phyloP scores from a whole-genome alignment of 2,113 vertebrate species.

The Thomomys bottae region DNA sequence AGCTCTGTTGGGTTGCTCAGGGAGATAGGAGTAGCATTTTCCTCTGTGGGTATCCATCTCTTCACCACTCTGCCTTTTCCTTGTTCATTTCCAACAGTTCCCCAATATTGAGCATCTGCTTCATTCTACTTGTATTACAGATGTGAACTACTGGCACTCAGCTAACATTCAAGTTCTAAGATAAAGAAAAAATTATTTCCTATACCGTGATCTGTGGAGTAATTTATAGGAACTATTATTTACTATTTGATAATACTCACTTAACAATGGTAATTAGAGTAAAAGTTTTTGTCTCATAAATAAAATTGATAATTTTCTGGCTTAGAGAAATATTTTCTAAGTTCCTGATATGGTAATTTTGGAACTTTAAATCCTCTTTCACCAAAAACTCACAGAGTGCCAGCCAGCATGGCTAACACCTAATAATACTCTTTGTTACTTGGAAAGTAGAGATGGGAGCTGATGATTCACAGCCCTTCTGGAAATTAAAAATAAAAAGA shows the following conservation, averaged over 20 bases:
- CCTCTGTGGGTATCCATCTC: neutral
- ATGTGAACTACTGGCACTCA: too few species aligned
- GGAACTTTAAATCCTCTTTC: neutral
- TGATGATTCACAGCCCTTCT: too few species aligned
- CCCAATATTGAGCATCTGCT: neutral
- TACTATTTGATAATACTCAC: neutral
- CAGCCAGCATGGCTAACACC: too few species aligned
- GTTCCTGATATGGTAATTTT: neutral
- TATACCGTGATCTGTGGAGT: neutral
- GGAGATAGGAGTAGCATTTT: neutral
- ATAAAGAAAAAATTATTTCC: neutral
- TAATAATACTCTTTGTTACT: too few species aligned
- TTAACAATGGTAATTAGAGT: too few species aligned
- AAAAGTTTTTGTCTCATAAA: too few species aligned
- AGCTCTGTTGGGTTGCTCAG: neutral
- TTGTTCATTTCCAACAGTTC: neutral
- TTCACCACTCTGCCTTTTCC: neutral
- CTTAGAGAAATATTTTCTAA: neutral
- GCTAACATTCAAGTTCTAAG: neutral
- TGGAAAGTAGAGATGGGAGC: too few species aligned
- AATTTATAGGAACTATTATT: neutral
- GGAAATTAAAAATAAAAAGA: too few species aligned
- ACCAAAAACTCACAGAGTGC: neutral
- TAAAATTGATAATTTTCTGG: neutral
- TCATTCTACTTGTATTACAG: neutral